phyloP scores from a whole-genome alignment of 53 echinoderm and acorn worm genomes.

The Temnopleurus reevesii region DNA sequence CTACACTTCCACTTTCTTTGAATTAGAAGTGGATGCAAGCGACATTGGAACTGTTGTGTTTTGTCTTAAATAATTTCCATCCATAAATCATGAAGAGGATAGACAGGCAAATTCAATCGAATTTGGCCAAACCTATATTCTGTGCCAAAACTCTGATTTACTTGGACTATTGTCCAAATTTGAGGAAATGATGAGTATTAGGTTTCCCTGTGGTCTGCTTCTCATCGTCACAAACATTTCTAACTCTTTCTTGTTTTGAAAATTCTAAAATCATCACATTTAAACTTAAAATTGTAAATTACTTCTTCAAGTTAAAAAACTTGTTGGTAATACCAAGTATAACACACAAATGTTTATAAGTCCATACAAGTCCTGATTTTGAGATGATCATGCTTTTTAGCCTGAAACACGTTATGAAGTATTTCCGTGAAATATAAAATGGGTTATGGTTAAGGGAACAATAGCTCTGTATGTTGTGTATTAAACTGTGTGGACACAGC shows the following conservation, averaged over 20 bases:
- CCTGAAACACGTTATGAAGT: too few species aligned
- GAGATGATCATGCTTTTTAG: too few species aligned
- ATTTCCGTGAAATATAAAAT: too few species aligned
- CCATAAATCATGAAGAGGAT: slow-evolving; percentile 7
- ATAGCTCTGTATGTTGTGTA: too few species aligned
- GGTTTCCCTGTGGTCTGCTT: not conserved
- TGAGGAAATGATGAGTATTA: not conserved
- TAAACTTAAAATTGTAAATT: too few species aligned
- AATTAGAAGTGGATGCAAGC: slow-evolving; percentile 13
- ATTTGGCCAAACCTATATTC: not conserved
- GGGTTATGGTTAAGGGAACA: too few species aligned
- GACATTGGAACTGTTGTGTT: slow-evolving; percentile 16
- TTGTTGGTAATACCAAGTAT: too few species aligned
- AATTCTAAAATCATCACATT: not conserved
- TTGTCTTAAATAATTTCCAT: not conserved
- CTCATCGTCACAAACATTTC: not conserved
- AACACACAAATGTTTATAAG: too few species aligned
- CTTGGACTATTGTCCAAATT: not conserved
- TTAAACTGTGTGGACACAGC: too few species aligned
- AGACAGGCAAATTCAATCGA: slow-evolving; percentile 37
- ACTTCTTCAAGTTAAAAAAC: too few species aligned
- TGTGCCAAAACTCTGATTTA: not conserved
- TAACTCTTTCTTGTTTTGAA: not conserved
- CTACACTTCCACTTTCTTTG: not conserved
- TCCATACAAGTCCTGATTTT: too few species aligned